These are phyloP conservation scores for Lepidurus couesii DNA, from an alignment of 1,140 invertebrate genomes.

Conservation along the genomic window DNA sequence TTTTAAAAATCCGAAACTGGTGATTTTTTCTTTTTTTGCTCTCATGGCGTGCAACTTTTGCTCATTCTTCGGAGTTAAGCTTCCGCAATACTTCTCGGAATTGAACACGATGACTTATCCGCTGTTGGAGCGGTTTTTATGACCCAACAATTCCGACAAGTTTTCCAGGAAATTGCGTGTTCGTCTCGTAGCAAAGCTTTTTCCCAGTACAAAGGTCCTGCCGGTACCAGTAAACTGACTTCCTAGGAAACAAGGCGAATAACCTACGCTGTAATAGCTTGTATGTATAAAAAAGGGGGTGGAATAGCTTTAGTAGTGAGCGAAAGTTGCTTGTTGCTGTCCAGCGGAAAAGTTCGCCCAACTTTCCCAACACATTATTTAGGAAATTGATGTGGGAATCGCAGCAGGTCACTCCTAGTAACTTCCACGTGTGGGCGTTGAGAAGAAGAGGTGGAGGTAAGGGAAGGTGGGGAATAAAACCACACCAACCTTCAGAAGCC, in stretches of 20 bases:
- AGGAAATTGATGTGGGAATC: not conserved
- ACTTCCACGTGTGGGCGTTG: not conserved
- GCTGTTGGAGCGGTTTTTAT: not conserved
- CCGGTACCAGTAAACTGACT: constrained; percentile 3
- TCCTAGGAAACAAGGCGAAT: not conserved
- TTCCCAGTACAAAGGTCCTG: constrained; percentile 10
- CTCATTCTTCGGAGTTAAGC: too few species aligned
- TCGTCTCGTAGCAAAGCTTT: not conserved
- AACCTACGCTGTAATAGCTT: not conserved
- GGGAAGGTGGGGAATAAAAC: not conserved
- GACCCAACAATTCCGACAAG: not conserved
- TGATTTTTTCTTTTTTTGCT: too few species aligned
- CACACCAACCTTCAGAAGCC: not conserved
- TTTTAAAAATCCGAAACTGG: too few species aligned
- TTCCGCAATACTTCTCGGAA: not conserved
- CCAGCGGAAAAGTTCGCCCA: not conserved
- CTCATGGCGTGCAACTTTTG: too few species aligned
- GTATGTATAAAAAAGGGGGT: not conserved
- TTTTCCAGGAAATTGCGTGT: not conserved
- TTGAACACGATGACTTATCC: not conserved
- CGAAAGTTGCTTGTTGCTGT: not conserved
- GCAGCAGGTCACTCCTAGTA: not conserved
- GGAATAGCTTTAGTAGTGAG: too few species aligned
- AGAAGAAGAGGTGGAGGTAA: not conserved
- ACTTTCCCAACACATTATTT: not conserved